These are phyloP conservation scores for Eupithecia insigniata DNA, from an alignment of 2,888 invertebrate species.

Conservation along the genomic window DNA sequence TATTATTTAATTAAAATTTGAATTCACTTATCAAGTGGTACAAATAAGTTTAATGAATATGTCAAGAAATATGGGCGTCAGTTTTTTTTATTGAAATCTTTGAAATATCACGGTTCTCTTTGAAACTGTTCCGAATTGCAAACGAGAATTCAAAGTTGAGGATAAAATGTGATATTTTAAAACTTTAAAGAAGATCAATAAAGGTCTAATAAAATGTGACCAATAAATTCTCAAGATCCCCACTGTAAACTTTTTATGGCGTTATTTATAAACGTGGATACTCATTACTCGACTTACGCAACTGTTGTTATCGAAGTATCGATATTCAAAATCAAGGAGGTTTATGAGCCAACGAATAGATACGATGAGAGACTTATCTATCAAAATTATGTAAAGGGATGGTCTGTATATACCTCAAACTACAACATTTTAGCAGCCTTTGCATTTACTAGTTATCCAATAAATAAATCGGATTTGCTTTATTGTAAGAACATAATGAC, in stretches of 20 bases:
- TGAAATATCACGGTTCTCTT: background rate
- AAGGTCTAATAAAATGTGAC: conserved; percentile 25
- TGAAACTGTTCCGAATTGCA: background rate
- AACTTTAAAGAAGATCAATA: conserved; percentile 25
- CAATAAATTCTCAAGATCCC: conserved; percentile 24
- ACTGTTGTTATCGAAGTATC: no score
- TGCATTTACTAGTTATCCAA: no score
- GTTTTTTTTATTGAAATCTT: background rate
- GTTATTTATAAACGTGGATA: background rate
- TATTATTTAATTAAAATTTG: no score
- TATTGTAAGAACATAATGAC: no score
- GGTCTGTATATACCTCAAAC: no score
- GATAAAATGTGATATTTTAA: conserved; percentile 12
- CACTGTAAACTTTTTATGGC: background rate
- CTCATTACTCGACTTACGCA: background rate
- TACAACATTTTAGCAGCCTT: no score
- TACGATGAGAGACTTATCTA: no score
- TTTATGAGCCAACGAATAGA: no score
- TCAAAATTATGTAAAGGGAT: no score
- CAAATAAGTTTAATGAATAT: background rate
- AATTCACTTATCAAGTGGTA: no score
- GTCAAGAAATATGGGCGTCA: background rate
- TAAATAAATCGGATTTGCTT: no score
- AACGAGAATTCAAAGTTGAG: conserved; percentile 1
- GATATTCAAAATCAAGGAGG: background rate